phyloP scores from a whole-genome alignment of 1,140 invertebrate genomes.

The Drosophila ercepeae region DNA sequence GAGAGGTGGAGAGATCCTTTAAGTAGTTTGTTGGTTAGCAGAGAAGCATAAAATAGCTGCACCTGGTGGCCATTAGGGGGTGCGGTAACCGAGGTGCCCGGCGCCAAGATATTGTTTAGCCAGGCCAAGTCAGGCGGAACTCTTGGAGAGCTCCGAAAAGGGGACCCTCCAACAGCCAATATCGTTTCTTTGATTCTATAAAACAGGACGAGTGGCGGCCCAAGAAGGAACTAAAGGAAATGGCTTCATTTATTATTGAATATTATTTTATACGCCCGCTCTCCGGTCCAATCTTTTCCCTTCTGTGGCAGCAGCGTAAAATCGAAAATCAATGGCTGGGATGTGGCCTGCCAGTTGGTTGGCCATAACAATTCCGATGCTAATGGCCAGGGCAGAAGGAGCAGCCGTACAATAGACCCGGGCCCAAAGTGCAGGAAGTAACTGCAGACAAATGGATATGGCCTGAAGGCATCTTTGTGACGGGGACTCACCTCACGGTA shows the following conservation, averaged over 20 bases:
- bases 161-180: conserved; percentile 50
- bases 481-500: conserved; percentile 86
- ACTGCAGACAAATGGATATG: conserved; percentile 64
- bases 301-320: conserved; percentile 62
- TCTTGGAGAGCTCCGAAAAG: conserved; percentile 1
- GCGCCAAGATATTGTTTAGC: conserved; percentile 66
- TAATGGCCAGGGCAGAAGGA: conserved; percentile 54
- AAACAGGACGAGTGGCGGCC: conserved; percentile 47
- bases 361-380: conserved; percentile 73
- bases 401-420: conserved; percentile 46
- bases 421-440: conserved; percentile 70
- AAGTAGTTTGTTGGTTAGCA: conserved; percentile 76
- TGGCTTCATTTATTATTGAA: conserved; percentile 82
- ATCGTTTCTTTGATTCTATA: conserved; percentile 65
- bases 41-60: conserved; percentile 77
- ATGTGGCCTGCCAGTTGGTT: conserved; percentile 55
- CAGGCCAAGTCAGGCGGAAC: conserved; percentile 38
- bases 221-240: conserved; percentile 53
- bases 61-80: conserved; percentile 78
- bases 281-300: conserved; percentile 7
- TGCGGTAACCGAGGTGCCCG: conserved; percentile 38
- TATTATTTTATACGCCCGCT: conserved; percentile 80
- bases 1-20: conserved; percentile 53
- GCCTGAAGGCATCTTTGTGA: conserved; percentile 2
- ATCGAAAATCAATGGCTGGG: conserved; percentile 78